Evolutionary conservation across 2,797 vertebrate genomes (phyloP), one percentile per base, ranked within the genome.

Genomic region (Xenops minutus): DNA sequence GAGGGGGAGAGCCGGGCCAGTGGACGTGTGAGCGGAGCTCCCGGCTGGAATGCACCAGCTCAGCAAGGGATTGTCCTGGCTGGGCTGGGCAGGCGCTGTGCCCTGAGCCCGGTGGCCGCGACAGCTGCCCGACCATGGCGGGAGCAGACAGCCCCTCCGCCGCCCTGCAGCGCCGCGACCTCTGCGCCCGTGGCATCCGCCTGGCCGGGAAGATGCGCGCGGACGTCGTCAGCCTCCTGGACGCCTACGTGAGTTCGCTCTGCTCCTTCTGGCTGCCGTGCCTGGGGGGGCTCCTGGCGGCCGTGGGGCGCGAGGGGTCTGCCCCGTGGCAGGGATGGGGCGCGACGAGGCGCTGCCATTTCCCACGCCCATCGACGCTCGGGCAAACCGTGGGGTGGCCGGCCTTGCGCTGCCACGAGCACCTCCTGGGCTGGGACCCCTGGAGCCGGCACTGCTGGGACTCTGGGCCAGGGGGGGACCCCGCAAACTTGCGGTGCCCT

Each of bases 191-290:
- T 12, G 97, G 97, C 58, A 96, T 98, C 88, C 97, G 97, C 90
- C 97, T 98, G 73, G 98, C 97, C 1, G 95, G 98, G 67, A 98
- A 98, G 97, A 98, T 98, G 88, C 98, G 94, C 77, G 95, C 95
- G 0, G 98, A 98, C 1, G 96, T 98, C 64, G 13, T 95, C 3
- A 76, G 96, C 48, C 97, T 98, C 59, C 88, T 71, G 93, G 97
- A 98, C 13, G 32, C 96, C 72, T 98, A 98, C 0, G 98, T 98
- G 94, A 98, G 98, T 98, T 72, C 41, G 46, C 2, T 24, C 17
- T 1, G 58, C 32, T n/a, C 21, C 46, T 39, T 34, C 21, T 0
- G 14, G 15, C 64, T 55, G 43, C 26, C 0, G 0, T 0, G 1
- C 37, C 46, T 0, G 4, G 44, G 56, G 54, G 34, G 63, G 21